phyloP scores from a whole-genome alignment of 2,113 vertebrate species.

The Crocuta crocuta region DNA sequence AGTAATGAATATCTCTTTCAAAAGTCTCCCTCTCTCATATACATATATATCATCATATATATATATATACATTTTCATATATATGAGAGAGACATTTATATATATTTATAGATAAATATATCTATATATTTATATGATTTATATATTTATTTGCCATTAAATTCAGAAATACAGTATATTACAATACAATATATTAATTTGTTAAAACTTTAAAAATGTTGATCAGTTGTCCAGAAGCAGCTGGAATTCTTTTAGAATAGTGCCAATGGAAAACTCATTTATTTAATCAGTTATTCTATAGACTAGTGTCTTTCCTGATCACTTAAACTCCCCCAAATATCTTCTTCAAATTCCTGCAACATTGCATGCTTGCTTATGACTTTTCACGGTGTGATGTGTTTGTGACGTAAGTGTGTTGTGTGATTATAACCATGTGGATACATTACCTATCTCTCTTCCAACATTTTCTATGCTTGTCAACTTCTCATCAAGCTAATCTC shows the following conservation, averaged over 20 bases:
- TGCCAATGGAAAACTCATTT: neutral
- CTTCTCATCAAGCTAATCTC: neutral
- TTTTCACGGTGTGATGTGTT: neutral
- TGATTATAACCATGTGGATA: neutral
- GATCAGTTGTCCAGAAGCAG: neutral
- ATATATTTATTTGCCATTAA: neutral
- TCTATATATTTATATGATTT: too few relatives aligned
- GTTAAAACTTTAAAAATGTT: neutral
- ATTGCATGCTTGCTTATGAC: neutral
- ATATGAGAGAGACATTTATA: neutral
- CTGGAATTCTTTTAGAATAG: neutral
- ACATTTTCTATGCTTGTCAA: neutral
- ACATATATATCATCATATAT: too few relatives aligned
- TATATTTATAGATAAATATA: too few relatives aligned
- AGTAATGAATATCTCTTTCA: neutral
- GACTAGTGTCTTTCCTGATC: neutral
- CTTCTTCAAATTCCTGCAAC: neutral
- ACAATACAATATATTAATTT: neutral
- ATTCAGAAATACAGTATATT: neutral
- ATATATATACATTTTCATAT: too few relatives aligned
- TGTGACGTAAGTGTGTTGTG: neutral
- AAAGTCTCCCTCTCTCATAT: neutral
- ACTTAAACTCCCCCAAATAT: neutral
- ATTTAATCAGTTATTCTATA: neutral
- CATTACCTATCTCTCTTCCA: neutral